Evolutionary conservation across 64 coral and sea anemone species (phyloP), one percentile per base, ranked within the genome.

Genomic region (Porites lutea): DNA sequence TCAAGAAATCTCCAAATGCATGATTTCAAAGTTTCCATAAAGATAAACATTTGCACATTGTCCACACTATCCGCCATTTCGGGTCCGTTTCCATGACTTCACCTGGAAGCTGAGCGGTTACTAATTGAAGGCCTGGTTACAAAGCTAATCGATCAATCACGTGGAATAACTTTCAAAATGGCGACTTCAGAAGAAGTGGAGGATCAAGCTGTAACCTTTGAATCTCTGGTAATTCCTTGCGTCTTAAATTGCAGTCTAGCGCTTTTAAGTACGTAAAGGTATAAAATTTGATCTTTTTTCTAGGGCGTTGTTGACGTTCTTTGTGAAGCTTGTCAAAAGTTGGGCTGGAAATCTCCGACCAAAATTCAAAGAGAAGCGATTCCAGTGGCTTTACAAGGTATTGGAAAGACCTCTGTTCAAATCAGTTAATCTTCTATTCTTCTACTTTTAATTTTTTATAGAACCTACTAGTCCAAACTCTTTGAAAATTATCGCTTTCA

Each of bases 291-390:
- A 2, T 13, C 13, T 20, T 54, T 73, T 88, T 54, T 68, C 81
- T 19, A 99, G 97, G 97, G 97, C 78, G 53, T 99, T 43, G 88
- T 91, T 4, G 97, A 99, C 60, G 71, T 92, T 20, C 78, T 99
- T n/a, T 99, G 97, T 86, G 97, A 99, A 92, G 84, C 97, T 2
- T 99, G 97, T n/a, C 76, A 94, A 48, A 76, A 99, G 47, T 58
- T 99, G 13, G 97, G 91, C 80, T 99, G 97, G 97, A 99, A 99
- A 44, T 79, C 77, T 19, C 94, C 97, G 0, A 93, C 97, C 48
- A 91, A 96, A 60, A 99, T 99, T 70, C 97, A 99, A 70, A 88
- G 88, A 78, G 97, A 99, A 92, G 87, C 94, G 46, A 96, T 99
- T 66, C 97, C 97, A 9, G 59, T 99, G 21, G 94, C 91, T 47